Evolutionary conservation across 2,113 vertebrate species (phyloP).

Genomic region (Sclerurus mexicanus): DNA sequence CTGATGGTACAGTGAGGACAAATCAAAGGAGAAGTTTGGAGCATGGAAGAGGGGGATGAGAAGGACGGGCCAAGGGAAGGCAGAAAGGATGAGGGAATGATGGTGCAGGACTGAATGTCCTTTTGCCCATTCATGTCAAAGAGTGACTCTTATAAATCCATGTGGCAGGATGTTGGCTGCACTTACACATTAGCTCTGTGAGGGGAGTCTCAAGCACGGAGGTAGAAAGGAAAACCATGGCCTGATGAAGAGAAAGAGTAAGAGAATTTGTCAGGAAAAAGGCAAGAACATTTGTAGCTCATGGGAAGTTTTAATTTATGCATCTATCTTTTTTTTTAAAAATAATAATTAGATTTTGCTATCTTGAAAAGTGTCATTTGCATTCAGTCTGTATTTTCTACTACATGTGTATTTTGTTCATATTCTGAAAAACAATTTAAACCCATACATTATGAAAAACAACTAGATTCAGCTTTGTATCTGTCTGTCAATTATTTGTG

Average conservation of each 20-base stretch:
- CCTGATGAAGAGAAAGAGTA: not conserved
- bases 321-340: not conserved
- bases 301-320: not conserved
- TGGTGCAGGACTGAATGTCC: not conserved
- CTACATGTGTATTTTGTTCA: not conserved
- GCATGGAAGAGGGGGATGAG: no score
- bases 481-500: not conserved
- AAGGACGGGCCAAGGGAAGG: not conserved
- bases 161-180: not conserved
- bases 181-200: not conserved
- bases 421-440: not conserved
- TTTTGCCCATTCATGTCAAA: not conserved
- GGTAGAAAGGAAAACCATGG: not conserved
- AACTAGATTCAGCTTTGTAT: not conserved
- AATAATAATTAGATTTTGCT: not conserved
- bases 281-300: not conserved
- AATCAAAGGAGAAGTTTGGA: not conserved
- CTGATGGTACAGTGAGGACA: not conserved
- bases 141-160: not conserved
- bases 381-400: not conserved
- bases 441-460: not conserved
- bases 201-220: not conserved
- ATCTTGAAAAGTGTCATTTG: not conserved
- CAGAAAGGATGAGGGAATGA: not conserved
- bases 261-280: not conserved